Evolutionary conservation across 2,797 vertebrate species (phyloP), one percentile per base, ranked within the genome.

Genomic region (Gymnothorax javanicus): DNA sequence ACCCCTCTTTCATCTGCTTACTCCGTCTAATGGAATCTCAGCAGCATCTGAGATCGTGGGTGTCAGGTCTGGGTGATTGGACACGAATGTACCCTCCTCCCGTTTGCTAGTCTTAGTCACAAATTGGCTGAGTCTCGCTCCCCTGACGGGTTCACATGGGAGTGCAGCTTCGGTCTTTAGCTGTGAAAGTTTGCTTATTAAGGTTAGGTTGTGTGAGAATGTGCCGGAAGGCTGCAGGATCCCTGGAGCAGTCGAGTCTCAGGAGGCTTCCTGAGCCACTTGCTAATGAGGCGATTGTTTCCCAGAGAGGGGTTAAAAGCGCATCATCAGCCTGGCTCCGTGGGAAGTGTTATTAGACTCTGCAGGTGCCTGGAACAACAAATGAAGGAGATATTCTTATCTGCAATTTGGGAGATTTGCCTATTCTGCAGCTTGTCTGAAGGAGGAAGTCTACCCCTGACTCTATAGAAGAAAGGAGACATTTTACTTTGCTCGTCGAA

Each of bases 231-330:
- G 23, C 54, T 58, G 64, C 84, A 43, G 67, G 33, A 13, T 43
- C 27, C 50, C 64, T 67, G 86, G 82, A 52, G 25, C 84, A 23
- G 25, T 50, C n/a, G 52, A 56, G 67, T 87, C 73, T 71, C 60
- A 2, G 57, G 85, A 88, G 77, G 82, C 12, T 81, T n/a, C 84
- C 57, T 73, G 62, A 88, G 89, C 87, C 89, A 87, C 75, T 88
- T 89, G 88, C 83, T 82, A 82, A 84, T 67, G 58, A 86, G 33
- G 82, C 23, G 20, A 75, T 82, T 90, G 83, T 87, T 85, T 89
- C 64, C 89, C 85, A 77, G 56, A 88, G 71, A 89, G 64, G 43
- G 86, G 81, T 73, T 89, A 64, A 85, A 86, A 67, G 56, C 20
- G 2, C 9, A 89, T 83, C 52, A 58, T 57, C 67, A 69, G 25